Conservation (phyloP, 1,140 invertebrate species). For the Pachypsylla venusta region DNA sequence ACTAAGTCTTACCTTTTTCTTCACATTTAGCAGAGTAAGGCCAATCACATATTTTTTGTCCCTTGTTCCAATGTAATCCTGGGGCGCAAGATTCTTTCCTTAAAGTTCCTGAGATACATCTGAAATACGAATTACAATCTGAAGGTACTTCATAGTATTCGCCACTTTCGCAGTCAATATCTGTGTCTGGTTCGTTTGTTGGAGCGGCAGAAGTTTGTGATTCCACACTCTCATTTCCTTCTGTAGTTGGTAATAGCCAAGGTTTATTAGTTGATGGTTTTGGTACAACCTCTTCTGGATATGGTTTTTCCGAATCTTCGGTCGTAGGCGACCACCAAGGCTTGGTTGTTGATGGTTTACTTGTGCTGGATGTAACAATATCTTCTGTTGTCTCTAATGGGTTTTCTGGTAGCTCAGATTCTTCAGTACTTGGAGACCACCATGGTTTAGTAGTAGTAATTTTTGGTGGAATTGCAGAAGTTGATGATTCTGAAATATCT, state of each 20-base stretch:
- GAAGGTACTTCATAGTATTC: slow-evolving; percentile 45
- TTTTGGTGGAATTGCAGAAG: slow-evolving; percentile 20
- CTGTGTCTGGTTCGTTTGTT: slow-evolving; percentile 10
- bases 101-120: slow-evolving; percentile 52
- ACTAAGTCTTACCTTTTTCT: background rate
- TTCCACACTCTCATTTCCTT: background rate
- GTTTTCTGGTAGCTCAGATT: background rate
- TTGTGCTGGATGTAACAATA: background rate
- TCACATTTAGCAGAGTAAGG: slow-evolving; percentile 51
- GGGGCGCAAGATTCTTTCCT: slow-evolving; percentile 53
- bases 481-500: slow-evolving; percentile 26
- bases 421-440: background rate
- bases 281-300: slow-evolving; percentile 24
- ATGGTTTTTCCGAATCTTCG: slow-evolving; percentile 23
- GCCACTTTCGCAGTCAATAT: slow-evolving; percentile 39
- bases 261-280: slow-evolving; percentile 35
- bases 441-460: slow-evolving; percentile 19
- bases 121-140: slow-evolving; percentile 58
- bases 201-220: slow-evolving; percentile 5
- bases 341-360: slow-evolving; percentile 28
- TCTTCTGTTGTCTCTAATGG: background rate
- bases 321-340: slow-evolving; percentile 25
- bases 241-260: slow-evolving; percentile 32
- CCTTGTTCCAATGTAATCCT: slow-evolving; percentile 62
- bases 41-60: slow-evolving; percentile 58